These are phyloP conservation scores for Phrynocephalus forsythii DNA, from an alignment of 2,797 vertebrate genomes.

Conservation along the genomic window DNA sequence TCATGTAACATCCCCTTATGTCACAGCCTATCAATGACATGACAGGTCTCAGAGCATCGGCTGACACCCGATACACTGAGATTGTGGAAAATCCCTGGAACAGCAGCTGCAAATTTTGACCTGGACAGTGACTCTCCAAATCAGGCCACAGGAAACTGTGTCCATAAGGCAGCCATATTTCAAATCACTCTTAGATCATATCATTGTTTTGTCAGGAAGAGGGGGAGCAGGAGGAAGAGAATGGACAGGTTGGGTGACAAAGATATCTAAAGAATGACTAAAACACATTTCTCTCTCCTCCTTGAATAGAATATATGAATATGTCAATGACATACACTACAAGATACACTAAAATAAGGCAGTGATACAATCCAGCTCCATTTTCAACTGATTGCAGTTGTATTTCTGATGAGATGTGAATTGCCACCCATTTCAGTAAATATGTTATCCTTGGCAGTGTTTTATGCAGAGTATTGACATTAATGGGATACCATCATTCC, in stretches of 20 bases:
- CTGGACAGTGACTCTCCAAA: constrained; percentile 39
- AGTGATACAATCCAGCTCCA: not conserved
- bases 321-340: not conserved
- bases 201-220: not conserved
- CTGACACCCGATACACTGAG: constrained; percentile 47
- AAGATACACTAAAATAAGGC: not conserved
- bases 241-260: not conserved
- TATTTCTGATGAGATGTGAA: not conserved
- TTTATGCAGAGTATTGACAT: constrained; percentile 10
- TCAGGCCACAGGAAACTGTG: not conserved
- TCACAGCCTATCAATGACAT: constrained; percentile 63
- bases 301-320: not conserved
- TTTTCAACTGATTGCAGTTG: not conserved
- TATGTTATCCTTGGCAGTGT: not conserved
- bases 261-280: constrained; percentile 35
- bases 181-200: constrained; percentile 45
- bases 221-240: not conserved
- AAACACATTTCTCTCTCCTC: not conserved
- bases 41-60: constrained; percentile 59
- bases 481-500: constrained; percentile 11
- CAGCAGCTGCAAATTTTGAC: constrained; percentile 62
- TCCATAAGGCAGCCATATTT: constrained; percentile 44
- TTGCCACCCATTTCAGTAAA: not conserved
- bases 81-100: constrained; percentile 59
- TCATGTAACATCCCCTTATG: constrained; percentile 65